phyloP scores from a whole-genome alignment of 64 coral and sea anemone species.

The Actinia tenebrosa region DNA sequence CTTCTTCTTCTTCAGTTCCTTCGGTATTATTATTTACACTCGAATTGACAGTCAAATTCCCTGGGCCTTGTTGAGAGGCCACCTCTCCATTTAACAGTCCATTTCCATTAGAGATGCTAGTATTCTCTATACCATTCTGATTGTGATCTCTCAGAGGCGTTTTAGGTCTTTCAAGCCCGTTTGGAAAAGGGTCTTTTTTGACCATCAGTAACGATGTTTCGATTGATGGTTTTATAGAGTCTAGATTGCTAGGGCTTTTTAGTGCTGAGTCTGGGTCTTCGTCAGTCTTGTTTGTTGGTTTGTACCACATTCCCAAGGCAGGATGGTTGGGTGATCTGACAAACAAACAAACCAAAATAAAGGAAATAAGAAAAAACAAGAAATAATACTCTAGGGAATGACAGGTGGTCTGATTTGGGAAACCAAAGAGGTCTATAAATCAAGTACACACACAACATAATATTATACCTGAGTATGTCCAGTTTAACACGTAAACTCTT shows the following conservation, averaged over 20 bases:
- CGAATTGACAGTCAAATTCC: not conserved
- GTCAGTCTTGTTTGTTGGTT: not conserved
- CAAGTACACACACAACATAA: not conserved
- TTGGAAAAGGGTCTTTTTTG: conserved; percentile 3
- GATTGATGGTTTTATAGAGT: not conserved
- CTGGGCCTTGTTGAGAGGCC: not conserved
- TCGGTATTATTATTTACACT: not conserved
- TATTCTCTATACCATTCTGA: conserved; percentile 2
- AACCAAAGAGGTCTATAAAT: not conserved
- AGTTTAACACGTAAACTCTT: conserved; percentile 74
- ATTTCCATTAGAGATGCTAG: not conserved
- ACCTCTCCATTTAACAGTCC: not conserved
- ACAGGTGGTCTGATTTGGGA: too few relatives aligned
- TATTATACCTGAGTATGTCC: conserved; percentile 65
- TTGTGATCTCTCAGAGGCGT: not conserved
- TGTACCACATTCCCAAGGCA: conserved; percentile 9
- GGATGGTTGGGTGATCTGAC: conserved; percentile 12
- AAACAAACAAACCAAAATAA: not conserved
- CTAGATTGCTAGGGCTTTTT: not conserved
- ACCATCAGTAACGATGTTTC: conserved; percentile 17
- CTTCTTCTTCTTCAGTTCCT: conserved; percentile 28
- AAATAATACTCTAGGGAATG: too few relatives aligned
- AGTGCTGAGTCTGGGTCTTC: not conserved
- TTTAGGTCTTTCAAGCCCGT: conserved; percentile 3
- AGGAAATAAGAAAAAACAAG: not conserved